Base-by-base conservation (phyloP, 1,140 invertebrate genomes). In the Neodiprion virginianus region DNA sequence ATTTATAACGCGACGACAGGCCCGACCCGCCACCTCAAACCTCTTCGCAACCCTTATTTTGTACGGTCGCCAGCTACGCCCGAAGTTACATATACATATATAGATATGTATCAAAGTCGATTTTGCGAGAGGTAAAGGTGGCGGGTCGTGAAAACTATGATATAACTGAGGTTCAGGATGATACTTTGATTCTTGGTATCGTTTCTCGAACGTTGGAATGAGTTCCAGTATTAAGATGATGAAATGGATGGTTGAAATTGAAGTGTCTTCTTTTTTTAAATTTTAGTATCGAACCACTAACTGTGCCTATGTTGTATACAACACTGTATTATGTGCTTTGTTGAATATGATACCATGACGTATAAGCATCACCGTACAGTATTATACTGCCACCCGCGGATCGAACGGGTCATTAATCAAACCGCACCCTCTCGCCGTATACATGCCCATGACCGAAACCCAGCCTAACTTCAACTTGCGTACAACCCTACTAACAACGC, bases 361-460 rank as follows among this genome's bases (percentile, higher is more conserved):
- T 80, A 82, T 79, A 40, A 77, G 81, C 79, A 82, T 81, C 78
- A 81, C 78, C 78, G 81, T 79, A 21, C 76, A 78, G 73, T 40
- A 40, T 40, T 40, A 40, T 40, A 40, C 28, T 40, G 5, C 28
- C 28, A 5, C 28, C 5, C 72, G 79, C 79, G 81, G 80, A 86
- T 87, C 86, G 85, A 88, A 87, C 84, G 84, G 86, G 85, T 88
- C 87, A 87, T 88, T 88, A 88, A 88, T 88, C 87, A 88, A 88
- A 87, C 87, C 86, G 84, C 86, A 88, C 87, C 86, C 87, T 40
- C 28, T 87, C 81, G 84, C 81, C 79, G 79, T 77, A 79, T 80
- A 82, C 82, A 78, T 21, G 12, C 61, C 12, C 61, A 14, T 21
- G 12, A 65, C 12, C 61, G 7, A 14, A 17, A 65, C 17, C 12